A percentile compares a stretch with the other conserved stretches of the same genome.
These are phyloP conservation scores for Tinea pellionella DNA, from an alignment of 2,888 invertebrate species.

Conservation along the genomic window DNA sequence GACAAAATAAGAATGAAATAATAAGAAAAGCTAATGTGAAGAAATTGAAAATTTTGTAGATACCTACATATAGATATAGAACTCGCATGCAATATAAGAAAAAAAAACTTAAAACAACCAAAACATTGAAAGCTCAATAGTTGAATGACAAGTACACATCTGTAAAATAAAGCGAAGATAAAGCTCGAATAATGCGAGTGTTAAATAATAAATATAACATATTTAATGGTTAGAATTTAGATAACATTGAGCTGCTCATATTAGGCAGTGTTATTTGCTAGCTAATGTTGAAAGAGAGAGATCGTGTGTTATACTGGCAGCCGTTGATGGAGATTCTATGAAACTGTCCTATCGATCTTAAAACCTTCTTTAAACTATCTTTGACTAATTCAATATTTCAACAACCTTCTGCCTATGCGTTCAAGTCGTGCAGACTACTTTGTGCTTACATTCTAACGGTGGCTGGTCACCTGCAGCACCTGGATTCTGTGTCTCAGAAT, in stretches of 20 bases:
- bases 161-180: slow-evolving; percentile 32
- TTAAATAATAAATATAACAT: slow-evolving; percentile 23
- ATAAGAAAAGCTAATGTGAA: background rate
- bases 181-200: slow-evolving; percentile 27
- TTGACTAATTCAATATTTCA: background rate
- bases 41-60: background rate
- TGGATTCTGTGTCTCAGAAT: slow-evolving; percentile 37
- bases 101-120: slow-evolving; percentile 11
- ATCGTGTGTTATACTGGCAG: slow-evolving; percentile 11
- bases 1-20: background rate
- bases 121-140: slow-evolving; percentile 15
- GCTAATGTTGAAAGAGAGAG: slow-evolving; percentile 31
- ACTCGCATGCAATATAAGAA: slow-evolving; percentile 12
- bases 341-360: background rate
- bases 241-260: slow-evolving; percentile 52
- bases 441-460: slow-evolving; percentile 30
- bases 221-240: slow-evolving; percentile 32
- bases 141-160: slow-evolving; percentile 29
- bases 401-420: slow-evolving; percentile 2
- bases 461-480: slow-evolving; percentile 64
- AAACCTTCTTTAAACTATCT: background rate
- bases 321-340: background rate
- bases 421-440: slow-evolving; percentile 7
- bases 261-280: slow-evolving; percentile 68
- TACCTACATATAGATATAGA: slow-evolving; percentile 10